These are phyloP conservation scores for Sturnus vulgaris DNA, from an alignment of 2,113 vertebrate species.

Conservation along the genomic window DNA sequence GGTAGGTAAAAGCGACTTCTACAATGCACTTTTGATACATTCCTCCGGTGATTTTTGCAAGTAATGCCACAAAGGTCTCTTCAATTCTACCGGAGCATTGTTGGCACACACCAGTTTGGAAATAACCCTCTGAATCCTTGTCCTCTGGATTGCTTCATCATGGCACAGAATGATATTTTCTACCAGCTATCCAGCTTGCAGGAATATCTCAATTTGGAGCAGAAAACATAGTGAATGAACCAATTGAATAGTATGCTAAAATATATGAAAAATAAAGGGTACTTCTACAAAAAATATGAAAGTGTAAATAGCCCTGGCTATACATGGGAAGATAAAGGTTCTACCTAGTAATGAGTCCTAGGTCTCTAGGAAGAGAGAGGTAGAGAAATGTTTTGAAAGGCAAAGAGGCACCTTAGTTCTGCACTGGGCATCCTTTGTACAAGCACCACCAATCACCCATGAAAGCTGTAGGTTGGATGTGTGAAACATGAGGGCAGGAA, in stretches of 20 bases:
- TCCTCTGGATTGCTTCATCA: not conserved
- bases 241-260: not conserved
- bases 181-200: not conserved
- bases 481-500: not conserved
- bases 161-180: not conserved
- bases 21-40: accelerated
- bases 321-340: not conserved
- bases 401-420: not conserved
- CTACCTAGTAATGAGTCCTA: not conserved
- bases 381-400: not conserved
- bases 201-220: not conserved
- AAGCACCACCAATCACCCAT: not conserved
- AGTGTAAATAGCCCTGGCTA: not conserved
- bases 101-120: not conserved
- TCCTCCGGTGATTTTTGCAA: not conserved
- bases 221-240: not conserved
- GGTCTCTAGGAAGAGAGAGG: not conserved
- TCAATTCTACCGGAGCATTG: not conserved
- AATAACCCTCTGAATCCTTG: not conserved
- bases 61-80: not conserved
- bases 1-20: not conserved
- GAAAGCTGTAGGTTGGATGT: accelerated
- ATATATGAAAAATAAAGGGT: not conserved
- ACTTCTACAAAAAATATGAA: not conserved
- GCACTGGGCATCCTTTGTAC: not conserved